Base-by-base conservation (phyloP, 2,888 invertebrate species). In the Crossocerus cetratus region DNA sequence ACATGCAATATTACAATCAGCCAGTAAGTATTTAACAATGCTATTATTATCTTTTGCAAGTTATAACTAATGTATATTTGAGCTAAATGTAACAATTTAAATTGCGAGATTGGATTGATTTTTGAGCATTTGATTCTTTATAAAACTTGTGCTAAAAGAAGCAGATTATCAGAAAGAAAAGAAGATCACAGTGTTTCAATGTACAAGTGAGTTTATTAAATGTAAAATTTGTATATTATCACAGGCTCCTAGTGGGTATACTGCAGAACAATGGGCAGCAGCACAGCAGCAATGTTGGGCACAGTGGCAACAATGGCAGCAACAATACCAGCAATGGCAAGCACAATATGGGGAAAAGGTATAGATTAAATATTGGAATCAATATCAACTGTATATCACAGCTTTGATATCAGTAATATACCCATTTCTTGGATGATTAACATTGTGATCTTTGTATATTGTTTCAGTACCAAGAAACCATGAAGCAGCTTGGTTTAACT, bases 221-320 rank as follows among this genome's bases (percentile, higher is more conserved):
- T 23, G 18, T 42, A 49, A n/a, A 49, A 49, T 1, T 49, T 49
- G 32, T 55, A 4, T 53, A 18, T 55, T 49, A 64, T 64, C 67
- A 65, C 76, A 90, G 90, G 86, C 90, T 68, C 90, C 90, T 23
- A 90, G 85, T 72, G 90, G 90, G 20, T 94, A 93, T 78, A 93
- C 93, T 4, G 90, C 93, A 55, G 94, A 94, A 81, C 94, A 94
- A 88, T 94, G 94, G 94, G 91, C 93, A 55, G 91, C 93, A 80
- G 91, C 94, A 90, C 94, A 94, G 85, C 94, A 94, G 81, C 94
- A 94, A 87, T 94, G 93, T 84, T 94, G 94, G 93, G 93, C 94
- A 77, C 94, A 95, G 81, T 94, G 95, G 93, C 93, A 94, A 11
- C 94, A 95, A 81, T 95, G 95, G 95, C 94, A 95, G 83, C 94